Evolutionary conservation across 2,113 vertebrate species (phyloP).

Genomic region (Asarcornis scutulata): DNA sequence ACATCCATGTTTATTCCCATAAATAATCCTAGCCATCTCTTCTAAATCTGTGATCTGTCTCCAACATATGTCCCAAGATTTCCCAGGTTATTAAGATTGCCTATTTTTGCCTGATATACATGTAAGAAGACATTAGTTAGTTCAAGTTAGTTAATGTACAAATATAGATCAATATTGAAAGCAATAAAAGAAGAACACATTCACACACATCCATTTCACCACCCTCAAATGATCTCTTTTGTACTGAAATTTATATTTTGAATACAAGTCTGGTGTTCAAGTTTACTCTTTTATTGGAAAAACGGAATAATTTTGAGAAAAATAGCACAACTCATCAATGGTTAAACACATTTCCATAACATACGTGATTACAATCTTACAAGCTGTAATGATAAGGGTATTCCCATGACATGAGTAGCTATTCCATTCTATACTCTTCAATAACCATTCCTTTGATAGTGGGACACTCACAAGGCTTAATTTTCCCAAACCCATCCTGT

Average conservation of each 20-base stretch:
- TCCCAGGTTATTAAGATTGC: background rate
- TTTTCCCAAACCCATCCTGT: background rate
- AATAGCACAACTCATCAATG: background rate
- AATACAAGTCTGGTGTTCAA: background rate
- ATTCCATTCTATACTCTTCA: background rate
- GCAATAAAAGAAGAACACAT: background rate
- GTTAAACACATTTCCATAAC: background rate
- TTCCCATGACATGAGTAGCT: background rate
- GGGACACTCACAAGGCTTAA: background rate
- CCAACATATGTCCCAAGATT: background rate
- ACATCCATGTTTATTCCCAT: background rate
- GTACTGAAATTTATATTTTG: background rate
- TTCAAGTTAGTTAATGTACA: background rate
- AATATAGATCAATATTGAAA: background rate
- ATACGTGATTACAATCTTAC: background rate
- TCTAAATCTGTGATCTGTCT: background rate
- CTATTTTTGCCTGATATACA: background rate
- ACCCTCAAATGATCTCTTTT: rapidly evolving
- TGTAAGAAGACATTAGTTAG: background rate
- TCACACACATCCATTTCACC: background rate
- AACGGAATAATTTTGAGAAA: background rate
- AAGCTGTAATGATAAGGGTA: background rate
- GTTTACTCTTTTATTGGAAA: background rate
- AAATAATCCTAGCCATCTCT: background rate
- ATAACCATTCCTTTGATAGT: background rate